Evolutionary conservation across 2,888 invertebrate genomes (phyloP), one percentile per base, ranked within the genome.

Genomic region (Amphipyra tragopoginis): DNA sequence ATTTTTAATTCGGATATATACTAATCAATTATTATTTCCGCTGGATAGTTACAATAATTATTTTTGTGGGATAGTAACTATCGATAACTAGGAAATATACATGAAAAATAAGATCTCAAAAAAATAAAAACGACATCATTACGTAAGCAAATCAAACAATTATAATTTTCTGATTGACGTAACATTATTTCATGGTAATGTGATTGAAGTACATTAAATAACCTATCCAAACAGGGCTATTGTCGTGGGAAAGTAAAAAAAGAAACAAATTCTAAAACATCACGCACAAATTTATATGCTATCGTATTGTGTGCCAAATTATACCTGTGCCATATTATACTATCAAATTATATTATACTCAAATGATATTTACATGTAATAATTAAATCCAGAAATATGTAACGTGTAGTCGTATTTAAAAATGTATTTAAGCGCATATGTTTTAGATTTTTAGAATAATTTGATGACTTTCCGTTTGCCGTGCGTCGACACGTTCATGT

Each of bases 401-500:
- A 70, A 58, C 40, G 15, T 80, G 65, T 77, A 77, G 65, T 69
- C 73, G 60, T 75, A 65, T 72, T 64, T 75, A 64, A 74, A 72
- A 34, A 58, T 70, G 33, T 79, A 73, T 77, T 74, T 67, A 67
- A 68, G 58, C 60, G 49, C 54, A 69, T 65, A 62, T 70, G 61
- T 69, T 64, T 77, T 72, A 74, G 71, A 69, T 64, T 65, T 77
- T 78, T 75, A 79, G 81, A 84, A 81, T 84, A 83, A 87, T 84
- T 85, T 85, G 85, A 86, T 84, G 87, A 85, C 86, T 89, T 86
- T 85, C 87, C 83, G 80, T 83, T 84, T 80, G 75, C 84, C 87
- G 87, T 86, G 88, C 87, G 90, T 90, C 77, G 94, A 92, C 91
- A 90, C 91, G 94, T 94, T 94, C 93, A 93, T 86, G 93, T 94